Percentiles rank a stretch among this genome's conserved stretches.
phyloP scores from a whole-genome alignment of 2,888 invertebrate genomes.

The Hartigia nigra region DNA sequence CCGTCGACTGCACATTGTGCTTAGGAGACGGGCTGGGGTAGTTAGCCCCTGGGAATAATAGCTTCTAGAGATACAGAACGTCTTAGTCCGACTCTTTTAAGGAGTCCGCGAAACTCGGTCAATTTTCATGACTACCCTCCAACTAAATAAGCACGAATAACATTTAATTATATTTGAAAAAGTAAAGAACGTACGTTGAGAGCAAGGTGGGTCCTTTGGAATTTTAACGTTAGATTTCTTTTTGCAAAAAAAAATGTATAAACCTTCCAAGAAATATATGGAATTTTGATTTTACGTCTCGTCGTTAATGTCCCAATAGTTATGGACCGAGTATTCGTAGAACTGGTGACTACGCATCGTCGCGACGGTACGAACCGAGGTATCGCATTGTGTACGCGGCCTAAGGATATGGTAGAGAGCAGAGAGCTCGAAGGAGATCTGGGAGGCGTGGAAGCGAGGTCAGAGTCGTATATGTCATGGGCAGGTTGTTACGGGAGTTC shows the following conservation, averaged over 20 bases:
- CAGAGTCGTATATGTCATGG: conserved; percentile 38
- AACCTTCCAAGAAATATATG: background rate
- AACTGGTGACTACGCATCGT: background rate
- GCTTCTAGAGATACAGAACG: background rate
- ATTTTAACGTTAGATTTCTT: background rate
- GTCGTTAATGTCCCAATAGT: conserved; percentile 4
- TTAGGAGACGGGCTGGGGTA: background rate
- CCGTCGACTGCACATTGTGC: conserved; percentile 38
- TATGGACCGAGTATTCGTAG: conserved; percentile 3
- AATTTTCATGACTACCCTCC: background rate
- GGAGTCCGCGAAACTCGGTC: no score
- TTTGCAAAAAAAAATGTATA: background rate
- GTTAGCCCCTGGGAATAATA: background rate
- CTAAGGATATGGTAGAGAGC: background rate
- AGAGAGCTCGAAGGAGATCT: conserved; percentile 19
- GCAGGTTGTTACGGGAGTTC: conserved; percentile 35
- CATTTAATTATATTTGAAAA: background rate
- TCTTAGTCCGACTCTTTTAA: background rate
- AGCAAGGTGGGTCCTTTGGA: background rate
- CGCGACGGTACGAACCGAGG: background rate
- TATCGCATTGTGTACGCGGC: background rate
- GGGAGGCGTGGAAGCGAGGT: conserved; percentile 10
- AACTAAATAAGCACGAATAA: background rate
- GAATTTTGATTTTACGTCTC: background rate
- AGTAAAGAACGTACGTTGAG: background rate